Base-by-base conservation (phyloP, 23 tunicate species). In the Botrylloides violaceus region DNA sequence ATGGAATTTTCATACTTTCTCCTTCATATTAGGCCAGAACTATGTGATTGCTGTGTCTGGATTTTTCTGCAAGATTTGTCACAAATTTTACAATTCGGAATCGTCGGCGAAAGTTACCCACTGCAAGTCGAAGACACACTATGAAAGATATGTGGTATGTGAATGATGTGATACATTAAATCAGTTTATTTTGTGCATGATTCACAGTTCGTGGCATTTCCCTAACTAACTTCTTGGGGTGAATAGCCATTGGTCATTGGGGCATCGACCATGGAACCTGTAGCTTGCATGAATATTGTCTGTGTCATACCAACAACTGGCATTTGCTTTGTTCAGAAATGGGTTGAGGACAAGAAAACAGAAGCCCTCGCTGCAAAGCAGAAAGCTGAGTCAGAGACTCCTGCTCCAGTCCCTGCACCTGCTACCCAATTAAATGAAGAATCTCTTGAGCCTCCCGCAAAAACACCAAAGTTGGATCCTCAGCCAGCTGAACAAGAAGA, bases 11-110 rank as follows among this genome's bases (percentile, higher is more conserved):
- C n/a, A n/a, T n/a, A n/a, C n/a, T n/a, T n/a, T n/a, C n/a, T n/a
- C n/a, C n/a, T n/a, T n/a, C n/a, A n/a, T n/a, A n/a, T n/a, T n/a
- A 87, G 95, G 95, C 53, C 95, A 87, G 66, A 80, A 87, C 48
- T 87, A 87, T 58, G 86, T 87, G 57, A 80, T 80, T 55, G 78
- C 95, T 23, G 95, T 87, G 27, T 87, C 95, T 29, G 95, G 95
- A 61, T 87, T 87, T 56, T 87, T 87, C 59, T 87, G 95, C 79
- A 87, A 87, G 71, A 83, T 87, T 36, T 87, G 95, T 70, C 95
- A 87, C 82, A 87, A 87, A 59, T 87, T 87, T 47, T 87, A 87
- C 86, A 87, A 87, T 64, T 75, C 95, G 25, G 95, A 87, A 71
- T 63, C 82, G 0, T 79, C 85, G 0, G 95, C 95, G 9, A 87